Conservation (phyloP, 2,888 invertebrate species). For the Microctonus hyperodae region DNA sequence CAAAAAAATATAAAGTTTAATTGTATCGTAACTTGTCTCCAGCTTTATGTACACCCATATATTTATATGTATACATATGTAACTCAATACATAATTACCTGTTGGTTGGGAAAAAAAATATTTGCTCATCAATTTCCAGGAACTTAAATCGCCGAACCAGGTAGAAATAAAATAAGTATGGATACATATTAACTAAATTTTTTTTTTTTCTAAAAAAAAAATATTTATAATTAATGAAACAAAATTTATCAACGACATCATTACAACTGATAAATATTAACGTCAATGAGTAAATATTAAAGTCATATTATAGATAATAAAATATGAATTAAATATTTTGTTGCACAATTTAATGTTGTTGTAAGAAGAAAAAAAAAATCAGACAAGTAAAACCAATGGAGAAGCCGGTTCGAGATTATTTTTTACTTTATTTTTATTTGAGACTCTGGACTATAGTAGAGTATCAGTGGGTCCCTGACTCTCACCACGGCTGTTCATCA, state of each 20-base stretch:
- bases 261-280: neutral
- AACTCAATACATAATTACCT: slow-evolving; percentile 1
- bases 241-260: neutral
- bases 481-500: slow-evolving; percentile 32
- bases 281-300: neutral
- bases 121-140: slow-evolving; percentile 13
- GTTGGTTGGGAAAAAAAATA: slow-evolving; percentile 5
- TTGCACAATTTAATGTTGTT: neutral
- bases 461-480: slow-evolving; percentile 19
- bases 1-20: neutral
- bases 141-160: slow-evolving; percentile 10
- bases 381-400: neutral
- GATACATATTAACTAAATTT: slow-evolving; percentile 2
- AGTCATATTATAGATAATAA: neutral
- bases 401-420: neutral
- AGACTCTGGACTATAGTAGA: slow-evolving; percentile 2
- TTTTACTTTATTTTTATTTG: neutral
- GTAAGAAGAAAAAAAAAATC: neutral
- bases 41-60: neutral
- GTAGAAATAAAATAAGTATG: slow-evolving; percentile 17
- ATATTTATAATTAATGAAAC: slow-evolving; percentile 2
- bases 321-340: neutral
- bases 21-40: neutral
- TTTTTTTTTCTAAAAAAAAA: slow-evolving; percentile 14
- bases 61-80: neutral